These are phyloP conservation scores for Andrena bicolor DNA, from an alignment of 2,888 invertebrate species.

Conservation along the genomic window DNA sequence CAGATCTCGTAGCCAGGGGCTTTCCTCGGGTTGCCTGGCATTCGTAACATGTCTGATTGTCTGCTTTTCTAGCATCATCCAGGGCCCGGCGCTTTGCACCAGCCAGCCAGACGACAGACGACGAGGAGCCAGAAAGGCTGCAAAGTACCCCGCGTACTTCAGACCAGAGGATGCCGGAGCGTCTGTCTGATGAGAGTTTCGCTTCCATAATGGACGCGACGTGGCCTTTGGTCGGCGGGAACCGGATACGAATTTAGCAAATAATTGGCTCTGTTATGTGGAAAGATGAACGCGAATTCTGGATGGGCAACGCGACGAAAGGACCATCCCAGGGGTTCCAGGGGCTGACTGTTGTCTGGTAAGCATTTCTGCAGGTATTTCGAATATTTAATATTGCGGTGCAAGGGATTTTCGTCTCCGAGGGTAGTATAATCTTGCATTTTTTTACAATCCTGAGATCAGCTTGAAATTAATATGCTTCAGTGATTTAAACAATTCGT, in stretches of 20 bases:
- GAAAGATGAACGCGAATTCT: slow-evolving; percentile 7
- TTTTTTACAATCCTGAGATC: no score
- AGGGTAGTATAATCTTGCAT: background rate
- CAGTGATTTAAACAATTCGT: no score
- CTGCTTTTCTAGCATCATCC: slow-evolving; percentile 70
- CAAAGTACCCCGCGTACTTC: slow-evolving; percentile 61
- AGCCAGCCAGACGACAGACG: slow-evolving; percentile 57
- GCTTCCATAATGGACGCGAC: slow-evolving; percentile 41
- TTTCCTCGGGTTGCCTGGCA: slow-evolving; percentile 59
- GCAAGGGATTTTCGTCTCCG: background rate
- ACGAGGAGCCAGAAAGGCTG: slow-evolving; percentile 53
- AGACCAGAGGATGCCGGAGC: slow-evolving; percentile 48
- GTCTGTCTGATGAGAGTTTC: slow-evolving; percentile 36
- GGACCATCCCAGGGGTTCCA: background rate
- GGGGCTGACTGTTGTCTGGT: background rate
- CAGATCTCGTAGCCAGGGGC: slow-evolving; percentile 53
- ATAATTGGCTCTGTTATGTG: slow-evolving; percentile 30
- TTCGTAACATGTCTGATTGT: slow-evolving; percentile 74
- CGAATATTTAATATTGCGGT: background rate
- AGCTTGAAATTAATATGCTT: no score
- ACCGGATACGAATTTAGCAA: slow-evolving; percentile 20
- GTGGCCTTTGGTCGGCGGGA: slow-evolving; percentile 13
- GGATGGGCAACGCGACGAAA: background rate
- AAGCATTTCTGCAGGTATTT: background rate
- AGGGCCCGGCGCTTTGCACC: slow-evolving; percentile 51